phyloP scores from a whole-genome alignment of 2,113 vertebrate genomes.

The Spermophilus dauricus region DNA sequence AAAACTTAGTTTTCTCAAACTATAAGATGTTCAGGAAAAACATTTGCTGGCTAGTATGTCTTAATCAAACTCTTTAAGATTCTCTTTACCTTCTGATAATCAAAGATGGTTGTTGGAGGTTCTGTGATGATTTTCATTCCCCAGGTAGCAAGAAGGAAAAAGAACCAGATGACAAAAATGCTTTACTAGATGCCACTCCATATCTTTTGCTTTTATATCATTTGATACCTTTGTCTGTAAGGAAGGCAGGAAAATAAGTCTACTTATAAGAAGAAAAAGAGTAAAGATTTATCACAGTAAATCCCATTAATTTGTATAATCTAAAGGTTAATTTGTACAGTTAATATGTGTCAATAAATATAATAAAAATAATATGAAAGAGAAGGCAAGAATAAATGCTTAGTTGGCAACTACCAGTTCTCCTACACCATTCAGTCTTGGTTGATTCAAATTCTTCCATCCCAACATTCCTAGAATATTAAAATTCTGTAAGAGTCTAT shows the following conservation, averaged over 20 bases:
- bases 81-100: not conserved
- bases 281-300: not conserved
- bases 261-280: not conserved
- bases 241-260: not conserved
- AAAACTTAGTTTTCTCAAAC: not conserved
- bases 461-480: not conserved
- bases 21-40: not conserved
- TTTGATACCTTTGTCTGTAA: not conserved
- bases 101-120: not conserved
- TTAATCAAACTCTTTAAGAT: not conserved
- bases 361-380: not conserved
- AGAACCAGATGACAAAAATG: not conserved
- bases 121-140: not conserved
- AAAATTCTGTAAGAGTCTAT: not conserved
- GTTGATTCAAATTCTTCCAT: not conserved
- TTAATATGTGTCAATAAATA: not conserved
- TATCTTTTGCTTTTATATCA: conserved; percentile 13
- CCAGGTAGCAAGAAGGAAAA: not conserved
- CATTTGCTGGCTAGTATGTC: not conserved
- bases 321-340: not conserved
- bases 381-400: not conserved
- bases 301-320: not conserved
- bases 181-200: not conserved
- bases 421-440: not conserved
- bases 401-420: not conserved